A percentile compares a stretch with the other conserved stretches of the same genome.
These are phyloP conservation scores for Centropyge bicolor DNA, from an alignment of 2,797 vertebrate species.

Conservation along the genomic window DNA sequence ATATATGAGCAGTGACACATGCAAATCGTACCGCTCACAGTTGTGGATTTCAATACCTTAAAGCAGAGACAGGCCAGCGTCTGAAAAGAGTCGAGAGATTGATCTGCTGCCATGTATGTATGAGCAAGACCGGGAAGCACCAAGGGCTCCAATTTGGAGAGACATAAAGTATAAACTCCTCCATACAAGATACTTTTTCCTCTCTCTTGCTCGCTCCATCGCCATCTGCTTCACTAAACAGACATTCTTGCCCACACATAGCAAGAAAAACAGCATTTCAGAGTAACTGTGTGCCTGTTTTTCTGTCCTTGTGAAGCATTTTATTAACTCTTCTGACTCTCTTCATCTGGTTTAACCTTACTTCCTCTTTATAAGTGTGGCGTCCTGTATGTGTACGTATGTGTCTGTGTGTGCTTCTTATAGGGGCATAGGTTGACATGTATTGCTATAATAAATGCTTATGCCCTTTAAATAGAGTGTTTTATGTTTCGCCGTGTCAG, in stretches of 20 bases:
- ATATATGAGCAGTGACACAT: conserved; percentile 47
- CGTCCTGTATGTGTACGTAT: background rate
- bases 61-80: conserved; percentile 30
- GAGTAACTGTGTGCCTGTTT: background rate
- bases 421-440: conserved; percentile 29
- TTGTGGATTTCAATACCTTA: conserved; percentile 48
- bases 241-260: conserved; percentile 20
- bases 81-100: conserved; percentile 45
- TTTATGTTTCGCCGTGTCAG: conserved; percentile 63
- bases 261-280: conserved; percentile 27
- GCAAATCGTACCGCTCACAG: conserved; percentile 48
- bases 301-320: background rate
- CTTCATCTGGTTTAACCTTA: background rate
- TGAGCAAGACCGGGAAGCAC: conserved; percentile 59
- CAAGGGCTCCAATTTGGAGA: conserved; percentile 74
- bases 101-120: conserved; percentile 67
- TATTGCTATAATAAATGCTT: conserved; percentile 47
- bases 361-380: background rate
- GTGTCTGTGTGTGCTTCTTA: conserved; percentile 12
- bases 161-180: conserved; percentile 69
- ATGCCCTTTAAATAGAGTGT: conserved; percentile 65
- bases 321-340: background rate
- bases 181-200: conserved; percentile 41
- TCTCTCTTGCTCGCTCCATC: conserved; percentile 35
- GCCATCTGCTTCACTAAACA: conserved; percentile 69